Evolutionary conservation across 2,113 vertebrate species (phyloP), one percentile per base, ranked within the genome.

Genomic region (Speoplatyrhinus poulsoni): DNA sequence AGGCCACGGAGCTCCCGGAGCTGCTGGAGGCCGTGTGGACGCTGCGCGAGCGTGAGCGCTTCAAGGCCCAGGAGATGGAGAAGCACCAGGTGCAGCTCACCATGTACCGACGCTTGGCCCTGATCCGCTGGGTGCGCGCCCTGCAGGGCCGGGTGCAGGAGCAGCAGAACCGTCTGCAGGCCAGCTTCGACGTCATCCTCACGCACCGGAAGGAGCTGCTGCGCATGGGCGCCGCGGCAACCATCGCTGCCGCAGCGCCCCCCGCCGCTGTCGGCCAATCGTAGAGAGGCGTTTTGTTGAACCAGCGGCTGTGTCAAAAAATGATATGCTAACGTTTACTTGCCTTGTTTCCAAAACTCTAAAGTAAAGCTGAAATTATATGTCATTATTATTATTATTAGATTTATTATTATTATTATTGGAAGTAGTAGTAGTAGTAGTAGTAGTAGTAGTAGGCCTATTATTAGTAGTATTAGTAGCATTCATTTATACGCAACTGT

Each of bases 41-140:
- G 46, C 90, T 98, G 6, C 92, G 94, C 63, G 96, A 97, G 73
- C 94, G 93, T 55, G 95, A 98, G 81, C 93, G 90, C 73, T 96
- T 97, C 90, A 99, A 99, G 81, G 96, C 96, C 74, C 92, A 76
- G 82, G 97, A 99, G 92, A 99, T 98, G 86, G 95, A 98, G 90
- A 97, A 96, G 85, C 96, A 99, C 77, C 96, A 97, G 32, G 85
- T 93, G 64, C 96, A 98, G 88, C 86, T 99, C 85, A 96, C 95
- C 86, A 99, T 99, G 97, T 98, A 98, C 83, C 95, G 97, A 4
- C 94, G 96, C 17, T 84, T 99, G 90, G 95, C 96, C 0, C 89
- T 98, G 81, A 94, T 98, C 70, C 96, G 96, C 79, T 99, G 96
- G 96, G 94, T 99, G 67, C 94, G 96, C 36, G 89, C 94, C 60